A percentile compares a stretch with the other conserved stretches of the same genome.
phyloP scores from a whole-genome alignment of 2,113 vertebrate genomes.

The Macquaria australasica region DNA sequence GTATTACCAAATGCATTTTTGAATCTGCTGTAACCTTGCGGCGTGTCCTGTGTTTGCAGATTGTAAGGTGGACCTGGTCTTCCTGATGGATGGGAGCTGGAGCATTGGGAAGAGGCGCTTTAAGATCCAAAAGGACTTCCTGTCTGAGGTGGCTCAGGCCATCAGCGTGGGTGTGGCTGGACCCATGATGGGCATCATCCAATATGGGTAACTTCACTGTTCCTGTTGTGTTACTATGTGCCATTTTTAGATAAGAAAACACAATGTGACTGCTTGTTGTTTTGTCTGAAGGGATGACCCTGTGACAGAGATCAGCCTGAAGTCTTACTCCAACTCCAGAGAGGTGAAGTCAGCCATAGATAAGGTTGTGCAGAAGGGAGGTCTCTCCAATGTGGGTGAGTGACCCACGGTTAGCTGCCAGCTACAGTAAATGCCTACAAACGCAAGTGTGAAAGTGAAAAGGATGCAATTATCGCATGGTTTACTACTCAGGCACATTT shows the following conservation, averaged over 20 bases:
- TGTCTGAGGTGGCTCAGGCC: conserved; percentile 88
- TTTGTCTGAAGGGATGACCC: conserved; percentile 88
- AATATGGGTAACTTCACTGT: conserved; percentile 89
- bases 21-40: background rate
- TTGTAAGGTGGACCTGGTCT: conserved; percentile 94
- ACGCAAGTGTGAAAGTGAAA: conserved; percentile 73
- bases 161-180: conserved; percentile 90
- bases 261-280: background rate
- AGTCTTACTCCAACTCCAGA: conserved; percentile 86
- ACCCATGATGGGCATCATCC: conserved; percentile 95
- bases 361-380: conserved; percentile 94
- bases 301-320: conserved; percentile 92
- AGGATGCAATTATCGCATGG: conserved; percentile 65
- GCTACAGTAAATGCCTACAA: conserved; percentile 39
- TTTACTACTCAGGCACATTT: conserved; percentile 68
- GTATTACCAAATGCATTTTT: background rate
- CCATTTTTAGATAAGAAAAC: background rate
- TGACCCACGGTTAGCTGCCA: conserved; percentile 44
- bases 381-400: conserved; percentile 95
- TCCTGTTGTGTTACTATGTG: background rate
- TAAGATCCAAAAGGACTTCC: conserved; percentile 95
- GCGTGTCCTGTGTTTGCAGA: conserved; percentile 77
- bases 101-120: conserved; percentile 96
- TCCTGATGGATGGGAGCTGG: conserved; percentile 96
- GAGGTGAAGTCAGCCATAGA: conserved; percentile 90